Evolutionary conservation across 2,888 invertebrate species (phyloP).

Genomic region (Hemicrepidius hirtus): DNA sequence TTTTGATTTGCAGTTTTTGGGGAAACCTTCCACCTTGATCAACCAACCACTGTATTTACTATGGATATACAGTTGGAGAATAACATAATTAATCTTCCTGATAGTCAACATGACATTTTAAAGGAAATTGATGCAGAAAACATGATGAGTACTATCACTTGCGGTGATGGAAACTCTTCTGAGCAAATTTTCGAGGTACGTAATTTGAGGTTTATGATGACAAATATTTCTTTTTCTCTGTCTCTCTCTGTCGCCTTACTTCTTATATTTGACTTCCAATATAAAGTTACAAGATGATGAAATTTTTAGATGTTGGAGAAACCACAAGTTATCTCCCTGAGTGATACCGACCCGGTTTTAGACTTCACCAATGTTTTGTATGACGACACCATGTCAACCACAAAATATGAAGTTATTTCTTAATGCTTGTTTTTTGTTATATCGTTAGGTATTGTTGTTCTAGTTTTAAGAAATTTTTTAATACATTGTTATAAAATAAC

Average conservation of each 20-base stretch:
- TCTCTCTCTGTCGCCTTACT: no score
- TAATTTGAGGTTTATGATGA: not conserved
- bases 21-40: not conserved
- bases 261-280: no score
- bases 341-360: conserved; percentile 17
- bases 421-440: no score
- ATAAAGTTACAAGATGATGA: no score
- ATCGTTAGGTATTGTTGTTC: no score
- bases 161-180: conserved; percentile 12
- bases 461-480: no score
- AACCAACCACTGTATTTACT: conserved; percentile 32
- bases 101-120: conserved; percentile 30
- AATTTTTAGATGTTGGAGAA: conserved; percentile 46
- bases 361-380: conserved; percentile 5
- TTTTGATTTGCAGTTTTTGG: conserved; percentile 24
- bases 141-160: conserved; percentile 23
- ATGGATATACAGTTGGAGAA: conserved; percentile 45
- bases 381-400: not conserved
- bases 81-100: conserved; percentile 41
- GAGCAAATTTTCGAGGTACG: conserved; percentile 44
- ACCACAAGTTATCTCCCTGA: conserved; percentile 42
- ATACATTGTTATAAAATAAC: no score
- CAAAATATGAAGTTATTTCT: no score
- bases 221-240: no score
- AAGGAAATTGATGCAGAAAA: conserved; percentile 7